Evolutionary conservation across 2,888 invertebrate genomes (phyloP).

Genomic region (Microdon myrmicae): DNA sequence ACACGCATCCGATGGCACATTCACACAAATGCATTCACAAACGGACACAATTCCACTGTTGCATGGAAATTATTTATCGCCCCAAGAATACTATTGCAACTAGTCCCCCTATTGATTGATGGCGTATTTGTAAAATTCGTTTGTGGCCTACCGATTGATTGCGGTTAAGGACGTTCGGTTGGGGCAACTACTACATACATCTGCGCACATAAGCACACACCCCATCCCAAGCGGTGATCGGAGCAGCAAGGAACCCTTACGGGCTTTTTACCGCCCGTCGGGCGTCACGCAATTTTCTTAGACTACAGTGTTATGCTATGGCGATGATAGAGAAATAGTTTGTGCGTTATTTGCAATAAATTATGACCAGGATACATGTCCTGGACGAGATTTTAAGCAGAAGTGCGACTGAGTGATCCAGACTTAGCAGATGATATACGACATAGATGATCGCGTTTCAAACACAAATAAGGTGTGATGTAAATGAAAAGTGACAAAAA

Average conservation of each 20-base stretch:
- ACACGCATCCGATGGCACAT: constrained; percentile 9
- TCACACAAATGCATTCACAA: neutral
- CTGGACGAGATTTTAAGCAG: no score
- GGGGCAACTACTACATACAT: no score
- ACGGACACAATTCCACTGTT: constrained; percentile 3
- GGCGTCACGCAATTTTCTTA: constrained; percentile 30
- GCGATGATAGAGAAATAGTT: constrained; percentile 9
- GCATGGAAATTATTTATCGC: constrained; percentile 26
- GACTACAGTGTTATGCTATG: constrained; percentile 7
- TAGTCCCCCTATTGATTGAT: constrained; percentile 33
- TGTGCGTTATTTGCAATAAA: constrained; percentile 1
- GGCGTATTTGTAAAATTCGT: constrained; percentile 34
- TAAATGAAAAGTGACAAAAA: no score
- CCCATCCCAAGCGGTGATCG: constrained; percentile 2
- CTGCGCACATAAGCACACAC: constrained; percentile 8
- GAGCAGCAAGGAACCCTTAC: constrained; percentile 8
- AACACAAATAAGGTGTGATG: no score
- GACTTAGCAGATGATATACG: no score
- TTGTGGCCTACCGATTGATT: constrained; percentile 35
- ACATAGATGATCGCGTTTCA: no score
- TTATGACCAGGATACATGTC: no score
- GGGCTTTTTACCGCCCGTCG: constrained; percentile 31
- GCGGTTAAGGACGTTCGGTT: constrained; percentile 36
- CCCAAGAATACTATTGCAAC: constrained; percentile 9
- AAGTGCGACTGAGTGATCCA: no score